Base-by-base conservation (phyloP, 2,888 invertebrate genomes). In the Cryptocephalus moraei region DNA sequence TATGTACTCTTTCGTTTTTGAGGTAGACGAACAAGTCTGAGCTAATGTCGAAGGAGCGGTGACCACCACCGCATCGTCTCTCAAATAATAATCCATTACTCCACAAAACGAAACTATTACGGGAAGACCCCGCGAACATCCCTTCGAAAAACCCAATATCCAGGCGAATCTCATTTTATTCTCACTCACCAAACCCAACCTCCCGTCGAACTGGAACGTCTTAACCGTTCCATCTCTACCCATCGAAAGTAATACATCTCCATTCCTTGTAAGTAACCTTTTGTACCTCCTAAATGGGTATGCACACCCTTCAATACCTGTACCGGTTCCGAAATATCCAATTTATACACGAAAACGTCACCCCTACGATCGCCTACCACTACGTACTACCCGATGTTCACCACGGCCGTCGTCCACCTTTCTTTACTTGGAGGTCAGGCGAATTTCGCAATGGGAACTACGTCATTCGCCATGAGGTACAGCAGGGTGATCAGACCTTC, bases 361-460 rank as follows among this genome's bases (percentile, higher is more conserved):
- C 92, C 91, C 63, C 80, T 79, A 58, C 91, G 77, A 65, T 89
- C 88, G 13, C 91, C 88, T 49, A 84, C 75, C n/a, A 64, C 54
- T 36, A 61, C 46, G 34, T 55, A 43, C 31, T 59, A 44, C 11
- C 55, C 44, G 8, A 49, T 48, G 39, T 54, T 45, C 36, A 53
- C 56, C 6, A 67, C 68, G 33, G 62, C 49, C 4, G 66, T 69
- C 1, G 63, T 58, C 62, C n/a, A n/a, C n/a, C n/a, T n/a, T n/a
- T n/a, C n/a, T n/a, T n/a, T n/a, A n/a, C n/a, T n/a, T n/a, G n/a
- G 50, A 0, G 87, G 86, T 47, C 91, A 70, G 43, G 70, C 55
- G 60, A 82, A 80, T 45, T 62, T 62, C 1, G 64, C 59, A 40
- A 62, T 56, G 33, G 63, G 56, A 49, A 69, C 63, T n/a, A 72